Conservation (phyloP, 2,113 vertebrate species). For the Danionella cerebrum region DNA sequence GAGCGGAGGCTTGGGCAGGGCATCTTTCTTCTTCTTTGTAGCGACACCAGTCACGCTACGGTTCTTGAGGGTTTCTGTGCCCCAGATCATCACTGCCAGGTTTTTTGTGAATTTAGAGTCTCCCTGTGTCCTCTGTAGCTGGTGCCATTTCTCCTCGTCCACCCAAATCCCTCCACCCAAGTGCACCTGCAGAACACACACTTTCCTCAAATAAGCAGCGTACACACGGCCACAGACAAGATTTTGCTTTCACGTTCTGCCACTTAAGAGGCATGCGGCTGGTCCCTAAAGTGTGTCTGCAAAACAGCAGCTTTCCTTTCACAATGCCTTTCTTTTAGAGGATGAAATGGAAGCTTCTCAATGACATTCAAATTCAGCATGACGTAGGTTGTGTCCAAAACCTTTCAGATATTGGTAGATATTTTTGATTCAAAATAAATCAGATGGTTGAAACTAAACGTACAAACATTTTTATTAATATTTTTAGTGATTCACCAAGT, state of each 20-base stretch:
- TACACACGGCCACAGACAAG: neutral
- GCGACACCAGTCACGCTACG: conserved; percentile 96
- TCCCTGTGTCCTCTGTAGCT: conserved; percentile 96
- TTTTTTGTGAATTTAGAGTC: conserved; percentile 99
- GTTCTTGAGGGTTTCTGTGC: conserved; percentile 97
- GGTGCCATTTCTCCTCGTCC: conserved; percentile 98
- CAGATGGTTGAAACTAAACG: no score
- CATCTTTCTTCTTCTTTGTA: conserved; percentile 99
- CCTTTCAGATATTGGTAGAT: no score
- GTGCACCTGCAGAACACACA: conserved; percentile 75
- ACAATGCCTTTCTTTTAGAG: neutral
- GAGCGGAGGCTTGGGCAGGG: conserved; percentile 92
- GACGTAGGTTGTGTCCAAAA: neutral
- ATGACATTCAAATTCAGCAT: neutral
- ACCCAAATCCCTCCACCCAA: conserved; percentile 97
- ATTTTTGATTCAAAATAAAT: no score
- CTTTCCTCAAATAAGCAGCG: neutral
- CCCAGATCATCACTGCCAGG: conserved; percentile 99
- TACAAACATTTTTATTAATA: no score
- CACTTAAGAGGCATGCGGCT: neutral
- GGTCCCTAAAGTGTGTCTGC: neutral
- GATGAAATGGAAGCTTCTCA: neutral
- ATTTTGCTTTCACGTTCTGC: conserved; percentile 3
- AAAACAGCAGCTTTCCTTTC: neutral
- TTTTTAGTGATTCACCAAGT: no score